Base-by-base conservation (phyloP, 2,797 vertebrate genomes). In the Oryzias dopingdopingensis region DNA sequence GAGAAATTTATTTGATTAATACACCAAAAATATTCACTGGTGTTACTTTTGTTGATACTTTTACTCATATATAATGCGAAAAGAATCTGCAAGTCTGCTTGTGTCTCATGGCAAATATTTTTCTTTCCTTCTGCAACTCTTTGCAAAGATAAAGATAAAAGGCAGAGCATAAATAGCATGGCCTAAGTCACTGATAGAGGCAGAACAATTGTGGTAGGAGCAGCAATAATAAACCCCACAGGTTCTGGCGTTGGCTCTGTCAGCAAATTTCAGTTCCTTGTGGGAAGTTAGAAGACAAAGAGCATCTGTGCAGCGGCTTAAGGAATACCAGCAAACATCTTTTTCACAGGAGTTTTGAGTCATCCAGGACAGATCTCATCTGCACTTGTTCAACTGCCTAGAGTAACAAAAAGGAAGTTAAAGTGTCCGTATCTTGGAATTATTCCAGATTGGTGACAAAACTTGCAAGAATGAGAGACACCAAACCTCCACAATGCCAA, bases 381-480 rank as follows among this genome's bases (percentile, higher is more conserved):
- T 4, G 0, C 50, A 26, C 3, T 37, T 37, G 26, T 29, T 29
- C 2, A 3, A 46, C 56, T 56, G 56, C 75, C 57, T 7, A 14
- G 4, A 41, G 16, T 22, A 17, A 57, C 43, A 70, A 69, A 72
- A 57, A 76, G 67, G 64, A 67, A 62, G 67, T 59, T 14, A 59
- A 56, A 56, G 1, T 47, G 49, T 67, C 50, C 46, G 32, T 40
- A 41, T 57, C 42, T 56, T 32, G 50, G 37, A 48, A 52, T 52
- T 2, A 12, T 32, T 56, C 18, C 17, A 49, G 18, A 20, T 7
- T 41, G 50, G 51, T 22, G 37, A 42, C 1, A 52, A 17, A 66
- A 49, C 8, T 6, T 56, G 17, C 7, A 18, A 32, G 22, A 50
- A 13, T 59, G 17, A 51, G 42, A 23, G 37, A n/a, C 22, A 23